A percentile compares a stretch with the other conserved stretches of the same genome.
Evolutionary conservation across 2,113 vertebrate species (phyloP).

Genomic region (Eptesicus fuscus): DNA sequence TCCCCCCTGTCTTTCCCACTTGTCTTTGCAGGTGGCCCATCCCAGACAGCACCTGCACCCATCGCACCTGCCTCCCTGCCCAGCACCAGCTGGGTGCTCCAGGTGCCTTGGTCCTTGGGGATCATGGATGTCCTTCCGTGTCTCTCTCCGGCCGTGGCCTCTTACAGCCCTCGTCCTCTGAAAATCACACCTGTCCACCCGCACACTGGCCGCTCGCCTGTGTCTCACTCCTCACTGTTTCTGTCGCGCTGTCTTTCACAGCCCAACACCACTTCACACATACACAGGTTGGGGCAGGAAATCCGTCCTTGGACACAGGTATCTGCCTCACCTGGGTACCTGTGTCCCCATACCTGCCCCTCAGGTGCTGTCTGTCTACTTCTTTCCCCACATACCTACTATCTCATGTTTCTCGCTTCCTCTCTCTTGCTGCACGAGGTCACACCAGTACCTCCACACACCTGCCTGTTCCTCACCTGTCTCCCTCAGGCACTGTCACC

Average conservation of each 20-base stretch:
- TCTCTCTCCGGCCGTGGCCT: not conserved
- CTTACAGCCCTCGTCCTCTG: not conserved
- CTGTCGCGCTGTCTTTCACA: not conserved
- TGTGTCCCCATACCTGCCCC: not conserved
- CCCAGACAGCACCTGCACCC: not conserved
- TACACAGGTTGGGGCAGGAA: not conserved
- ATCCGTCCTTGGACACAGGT: not conserved
- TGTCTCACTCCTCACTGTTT: not conserved
- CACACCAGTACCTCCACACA: not conserved
- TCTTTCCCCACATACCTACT: not conserved
- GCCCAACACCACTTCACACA: not conserved
- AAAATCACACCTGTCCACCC: not conserved
- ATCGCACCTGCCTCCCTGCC: not conserved
- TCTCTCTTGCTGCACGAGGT: not conserved
- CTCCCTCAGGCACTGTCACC: not conserved
- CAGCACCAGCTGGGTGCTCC: not conserved
- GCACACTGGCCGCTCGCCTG: not conserved
- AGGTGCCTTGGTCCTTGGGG: rapidly evolving
- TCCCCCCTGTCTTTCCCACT: not conserved
- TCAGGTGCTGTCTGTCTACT: too few relatives aligned
- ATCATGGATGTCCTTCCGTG: rapidly evolving
- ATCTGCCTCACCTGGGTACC: not conserved
- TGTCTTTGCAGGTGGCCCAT: not conserved
- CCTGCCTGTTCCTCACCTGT: not conserved
- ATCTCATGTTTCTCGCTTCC: not conserved